Conservation (phyloP, 2,797 vertebrate genomes). For the Enteromius mattozi region DNA sequence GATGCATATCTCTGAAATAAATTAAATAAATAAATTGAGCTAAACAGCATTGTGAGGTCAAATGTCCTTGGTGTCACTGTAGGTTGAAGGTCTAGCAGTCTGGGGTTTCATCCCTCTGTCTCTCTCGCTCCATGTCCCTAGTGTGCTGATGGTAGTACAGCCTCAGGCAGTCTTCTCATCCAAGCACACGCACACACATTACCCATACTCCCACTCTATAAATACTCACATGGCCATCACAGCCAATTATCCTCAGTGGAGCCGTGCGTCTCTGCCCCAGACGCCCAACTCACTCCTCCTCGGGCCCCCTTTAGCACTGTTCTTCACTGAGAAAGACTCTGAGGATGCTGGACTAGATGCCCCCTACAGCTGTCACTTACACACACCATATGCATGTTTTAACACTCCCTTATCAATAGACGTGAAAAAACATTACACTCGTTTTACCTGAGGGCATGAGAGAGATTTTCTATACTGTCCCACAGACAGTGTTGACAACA, state of each 20-base stretch:
- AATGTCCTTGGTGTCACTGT: constrained; percentile 32
- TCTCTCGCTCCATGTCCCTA: constrained; percentile 33
- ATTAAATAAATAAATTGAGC: neutral
- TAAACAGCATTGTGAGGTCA: constrained; percentile 27
- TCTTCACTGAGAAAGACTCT: constrained; percentile 15
- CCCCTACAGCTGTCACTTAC: constrained; percentile 44
- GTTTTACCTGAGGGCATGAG: constrained; percentile 16
- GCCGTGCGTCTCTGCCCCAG: constrained; percentile 29
- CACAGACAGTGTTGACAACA: neutral
- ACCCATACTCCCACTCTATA: constrained; percentile 51
- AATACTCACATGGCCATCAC: constrained; percentile 64
- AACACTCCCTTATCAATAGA: constrained; percentile 35
- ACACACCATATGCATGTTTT: constrained; percentile 44
- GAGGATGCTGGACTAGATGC: constrained; percentile 29
- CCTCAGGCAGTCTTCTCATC: constrained; percentile 56
- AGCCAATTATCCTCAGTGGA: constrained; percentile 63
- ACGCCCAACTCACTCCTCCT: constrained; percentile 29
- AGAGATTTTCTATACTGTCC: neutral
- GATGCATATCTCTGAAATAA: constrained; percentile 11
- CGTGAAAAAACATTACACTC: neutral
- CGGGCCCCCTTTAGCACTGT: constrained; percentile 4
- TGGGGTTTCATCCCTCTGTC: constrained; percentile 23
- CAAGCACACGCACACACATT: constrained; percentile 34
- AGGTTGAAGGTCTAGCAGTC: constrained; percentile 17
- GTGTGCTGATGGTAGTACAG: constrained; percentile 50